Conservation (phyloP, 1,140 invertebrate species). For the Sweltsa coloradensis region DNA sequence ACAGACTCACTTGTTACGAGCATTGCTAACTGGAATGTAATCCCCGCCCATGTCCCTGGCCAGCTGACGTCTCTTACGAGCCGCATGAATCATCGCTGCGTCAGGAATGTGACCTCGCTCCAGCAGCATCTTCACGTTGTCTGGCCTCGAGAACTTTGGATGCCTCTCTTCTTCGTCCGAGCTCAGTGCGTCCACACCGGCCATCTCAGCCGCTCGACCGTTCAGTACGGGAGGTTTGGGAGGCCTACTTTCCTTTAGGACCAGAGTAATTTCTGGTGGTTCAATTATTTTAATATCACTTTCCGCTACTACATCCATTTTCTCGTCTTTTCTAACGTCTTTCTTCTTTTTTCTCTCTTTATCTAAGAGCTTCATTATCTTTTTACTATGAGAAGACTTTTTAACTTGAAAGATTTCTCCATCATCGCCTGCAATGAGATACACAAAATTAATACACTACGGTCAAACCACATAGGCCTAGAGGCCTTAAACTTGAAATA, state of each 20-base stretch:
- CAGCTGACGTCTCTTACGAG: constrained; percentile 81
- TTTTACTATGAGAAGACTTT: constrained; percentile 86
- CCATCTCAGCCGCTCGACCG: constrained; percentile 64
- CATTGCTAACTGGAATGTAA: constrained; percentile 66
- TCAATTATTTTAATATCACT: constrained; percentile 38
- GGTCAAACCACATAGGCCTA: no score
- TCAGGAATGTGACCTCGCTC: constrained; percentile 87
- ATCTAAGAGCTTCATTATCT: constrained; percentile 74
- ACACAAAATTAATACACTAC: no score
- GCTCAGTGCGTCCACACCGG: constrained; percentile 60
- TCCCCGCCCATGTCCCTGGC: constrained; percentile 65
- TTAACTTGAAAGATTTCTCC: constrained; percentile 88
- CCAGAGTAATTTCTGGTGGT: constrained; percentile 24
- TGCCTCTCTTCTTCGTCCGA: constrained; percentile 45
- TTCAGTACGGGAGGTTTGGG: constrained; percentile 54
- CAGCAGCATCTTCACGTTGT: constrained; percentile 54
- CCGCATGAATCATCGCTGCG: constrained; percentile 91
- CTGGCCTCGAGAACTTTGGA: constrained; percentile 49
- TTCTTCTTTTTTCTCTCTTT: constrained; percentile 55
- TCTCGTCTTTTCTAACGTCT: constrained; percentile 44
- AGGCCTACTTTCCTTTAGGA: constrained; percentile 18
- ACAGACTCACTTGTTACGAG: constrained; percentile 18
- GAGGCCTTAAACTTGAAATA: no score
- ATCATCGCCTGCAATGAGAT: constrained; percentile 51
- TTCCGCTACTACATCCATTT: constrained; percentile 35